Evolutionary conservation across 2,797 vertebrate species (phyloP).

Genomic region (Pteronotus mesoamericanus): DNA sequence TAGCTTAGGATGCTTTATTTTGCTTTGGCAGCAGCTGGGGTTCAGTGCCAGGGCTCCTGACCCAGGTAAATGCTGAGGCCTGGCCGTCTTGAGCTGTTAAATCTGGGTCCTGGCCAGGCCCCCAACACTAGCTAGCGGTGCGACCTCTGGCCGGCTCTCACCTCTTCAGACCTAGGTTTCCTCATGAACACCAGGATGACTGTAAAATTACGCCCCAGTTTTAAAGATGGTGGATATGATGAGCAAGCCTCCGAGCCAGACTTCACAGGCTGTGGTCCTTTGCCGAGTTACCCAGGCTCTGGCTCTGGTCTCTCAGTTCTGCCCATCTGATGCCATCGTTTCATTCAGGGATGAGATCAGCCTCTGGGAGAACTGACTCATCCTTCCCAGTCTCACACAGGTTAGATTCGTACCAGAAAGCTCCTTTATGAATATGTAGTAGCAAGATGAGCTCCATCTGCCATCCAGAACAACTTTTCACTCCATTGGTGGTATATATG

Average conservation of each 20-base stretch:
- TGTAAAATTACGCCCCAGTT: background rate
- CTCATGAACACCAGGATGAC: background rate
- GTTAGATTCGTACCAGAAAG: conserved; percentile 11
- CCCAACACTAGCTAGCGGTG: background rate
- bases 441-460: conserved; percentile 5
- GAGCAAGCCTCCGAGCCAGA: background rate
- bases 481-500: background rate
- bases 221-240: background rate
- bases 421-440: conserved; percentile 16
- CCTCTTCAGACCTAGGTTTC: background rate
- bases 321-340: background rate
- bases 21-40: background rate
- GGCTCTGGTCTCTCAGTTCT: background rate
- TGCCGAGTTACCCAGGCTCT: background rate
- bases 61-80: background rate
- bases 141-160: background rate
- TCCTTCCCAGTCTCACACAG: background rate
- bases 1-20: background rate
- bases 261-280: background rate
- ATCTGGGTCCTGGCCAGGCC: background rate
- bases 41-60: background rate
- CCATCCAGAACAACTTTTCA: background rate
- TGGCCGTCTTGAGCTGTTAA: background rate
- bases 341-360: conserved; percentile 57
- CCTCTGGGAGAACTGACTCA: conserved; percentile 54